Base-by-base conservation (phyloP, 1,140 invertebrate species). In the Venturia canescens region DNA sequence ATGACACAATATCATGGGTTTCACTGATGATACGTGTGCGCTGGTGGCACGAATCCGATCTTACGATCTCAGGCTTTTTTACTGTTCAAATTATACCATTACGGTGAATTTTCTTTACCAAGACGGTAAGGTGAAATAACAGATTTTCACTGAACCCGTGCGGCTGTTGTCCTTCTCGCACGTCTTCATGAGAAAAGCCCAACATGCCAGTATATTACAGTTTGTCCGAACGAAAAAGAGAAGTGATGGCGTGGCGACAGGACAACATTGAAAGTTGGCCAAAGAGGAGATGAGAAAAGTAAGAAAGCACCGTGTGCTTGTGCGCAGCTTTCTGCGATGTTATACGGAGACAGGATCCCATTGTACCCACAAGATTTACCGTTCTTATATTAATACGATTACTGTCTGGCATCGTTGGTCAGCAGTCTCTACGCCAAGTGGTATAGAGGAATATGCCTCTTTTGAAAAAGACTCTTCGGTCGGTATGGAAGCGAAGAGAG, bases 371-470 rank as follows among this genome's bases (percentile, higher is more conserved):
- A 84, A 90, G 87, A 89, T 89, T 89, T 88, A 89, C 86, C 84
- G 86, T 88, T 87, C 86, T 89, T 89, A 88, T 89, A 88, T 89
- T 91, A 90, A 91, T 90, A 85, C 89, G 89, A 91, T 90, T 87
- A 89, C 85, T 83, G 79, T 83, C 81, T 57, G 79, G 67, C 82
- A 79, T 83, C 80, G 80, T 83, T 86, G 81, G 81, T 83, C 74
- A 31, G 23, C 34, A 75, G 60, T 63, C 60, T 63, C n/a, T 11
- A 26, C 21, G 60, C 11, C 38, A 27, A 11, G 80, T 50, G 23
- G 38, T 9, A 53, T n/a, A 27, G 71, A 74, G 31, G 27, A 76
- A 21, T 50, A 74, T 63, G 34, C 50, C 23, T 60, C 34, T 76
- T 3, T 27, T 27, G 29, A 21, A 7, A 27, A 53, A 57, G 75